These are phyloP conservation scores for Drosophila dives DNA, from an alignment of 2,888 invertebrate genomes.

Conservation along the genomic window DNA sequence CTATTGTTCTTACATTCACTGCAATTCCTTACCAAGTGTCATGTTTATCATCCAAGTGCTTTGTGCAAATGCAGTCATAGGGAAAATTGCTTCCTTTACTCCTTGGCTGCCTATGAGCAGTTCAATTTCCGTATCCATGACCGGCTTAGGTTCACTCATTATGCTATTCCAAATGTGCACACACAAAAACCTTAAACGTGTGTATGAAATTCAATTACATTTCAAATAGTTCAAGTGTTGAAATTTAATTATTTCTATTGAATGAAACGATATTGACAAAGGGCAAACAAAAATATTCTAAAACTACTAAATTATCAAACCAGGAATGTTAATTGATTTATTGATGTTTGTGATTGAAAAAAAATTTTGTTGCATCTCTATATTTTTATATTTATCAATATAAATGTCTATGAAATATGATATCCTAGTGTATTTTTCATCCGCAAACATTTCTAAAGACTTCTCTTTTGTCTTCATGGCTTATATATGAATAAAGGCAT, in stretches of 20 bases:
- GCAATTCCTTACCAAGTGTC: constrained; percentile 13
- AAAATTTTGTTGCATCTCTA: too few relatives aligned
- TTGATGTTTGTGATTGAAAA: too few relatives aligned
- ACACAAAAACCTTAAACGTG: constrained; percentile 15
- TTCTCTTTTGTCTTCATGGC: not conserved
- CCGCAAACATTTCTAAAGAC: not conserved
- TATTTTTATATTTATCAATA: too few relatives aligned
- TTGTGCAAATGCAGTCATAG: constrained; percentile 63
- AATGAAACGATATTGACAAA: not conserved
- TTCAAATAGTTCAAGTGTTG: constrained; percentile 54
- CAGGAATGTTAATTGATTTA: too few relatives aligned
- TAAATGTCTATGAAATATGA: not conserved
- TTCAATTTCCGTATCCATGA: constrained; percentile 42
- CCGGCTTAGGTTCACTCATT: constrained; percentile 19
- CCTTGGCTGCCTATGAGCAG: constrained; percentile 14
- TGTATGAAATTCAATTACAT: constrained; percentile 44
- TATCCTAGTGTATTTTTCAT: not conserved
- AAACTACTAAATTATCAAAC: not conserved
- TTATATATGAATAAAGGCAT: not conserved
- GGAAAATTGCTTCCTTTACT: constrained; percentile 69
- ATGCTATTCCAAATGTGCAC: constrained; percentile 26
- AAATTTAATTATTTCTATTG: constrained; percentile 61
- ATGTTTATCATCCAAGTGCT: constrained; percentile 36
- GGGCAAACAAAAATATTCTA: not conserved
- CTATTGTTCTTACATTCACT: constrained; percentile 14